Evolutionary conservation across 2,888 invertebrate species (phyloP), one percentile per base, ranked within the genome.

Genomic region (Limnephilus rhombicus): DNA sequence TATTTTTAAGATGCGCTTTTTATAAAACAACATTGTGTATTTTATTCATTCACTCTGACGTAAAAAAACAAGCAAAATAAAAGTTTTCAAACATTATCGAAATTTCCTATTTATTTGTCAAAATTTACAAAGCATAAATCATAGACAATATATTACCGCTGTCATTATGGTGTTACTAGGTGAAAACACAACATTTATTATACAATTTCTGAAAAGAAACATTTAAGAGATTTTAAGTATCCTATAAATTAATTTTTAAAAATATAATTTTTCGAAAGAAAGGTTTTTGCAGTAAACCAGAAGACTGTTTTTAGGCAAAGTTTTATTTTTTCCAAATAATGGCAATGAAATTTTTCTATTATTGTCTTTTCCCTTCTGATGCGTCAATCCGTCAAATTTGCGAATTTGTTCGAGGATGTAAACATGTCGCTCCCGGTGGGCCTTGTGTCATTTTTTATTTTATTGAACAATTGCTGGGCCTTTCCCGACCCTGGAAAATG

Each of bases 401-500:
- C 31, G n/a, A 85, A 80, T 87, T 86, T 81, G 91, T 45, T 81
- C 53, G 85, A 91, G 68, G 92, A 93, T 93, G 93, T 93, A 92
- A 92, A 92, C 92, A 91, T 92, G 93, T 87, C 89, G 92, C 45
- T 90, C 41, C 80, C 85, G 49, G 53, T 92, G 82, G 80, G 86
- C 87, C 31, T 92, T 49, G 82, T 92, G 24, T 92, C 83, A n/a
- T 87, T 91, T 83, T 45, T 91, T n/a, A 53, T 91, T 82, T 82
- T 90, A 49, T 91, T 88, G 45, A 24, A 82, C 83, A 82, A 34
- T 86, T 85, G 85, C 31, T 81, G n/a, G 88, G 95, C 96, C 94
- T 96, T 97, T 95, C 97, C 97, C 80, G 97, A 97, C 95, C 96
- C 97, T 94, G 97, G 97, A 94, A 97, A 96, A 96, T 97, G 97